Percentiles rank a stretch among this genome's conserved stretches.
Evolutionary conservation across 2,113 vertebrate genomes (phyloP).

Genomic region (Zonotrichia leucophrys): DNA sequence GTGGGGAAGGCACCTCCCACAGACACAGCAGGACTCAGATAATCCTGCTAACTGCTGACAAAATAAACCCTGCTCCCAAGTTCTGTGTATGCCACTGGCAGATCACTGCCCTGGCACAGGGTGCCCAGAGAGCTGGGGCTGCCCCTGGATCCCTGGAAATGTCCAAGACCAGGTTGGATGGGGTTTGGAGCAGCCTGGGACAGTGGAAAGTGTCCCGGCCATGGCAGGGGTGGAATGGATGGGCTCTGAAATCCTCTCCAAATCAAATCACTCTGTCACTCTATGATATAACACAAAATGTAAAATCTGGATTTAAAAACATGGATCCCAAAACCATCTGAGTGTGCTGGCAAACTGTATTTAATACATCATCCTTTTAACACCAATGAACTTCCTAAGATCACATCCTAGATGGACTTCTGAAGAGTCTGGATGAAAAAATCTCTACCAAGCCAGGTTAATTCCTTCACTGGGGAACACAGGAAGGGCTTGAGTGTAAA

Average conservation of each 20-base stretch:
- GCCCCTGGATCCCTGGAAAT: background rate
- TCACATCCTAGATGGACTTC: background rate
- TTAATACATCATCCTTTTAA: background rate
- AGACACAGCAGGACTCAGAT: background rate
- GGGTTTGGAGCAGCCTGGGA: background rate
- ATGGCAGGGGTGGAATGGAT: rapidly evolving
- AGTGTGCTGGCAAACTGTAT: background rate
- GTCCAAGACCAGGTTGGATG: rapidly evolving
- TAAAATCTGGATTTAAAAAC: background rate
- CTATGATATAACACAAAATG: background rate
- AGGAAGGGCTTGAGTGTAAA: background rate
- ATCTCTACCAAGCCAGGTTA: background rate
- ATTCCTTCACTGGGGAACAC: background rate
- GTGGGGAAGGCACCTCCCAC: background rate
- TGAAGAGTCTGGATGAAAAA: background rate
- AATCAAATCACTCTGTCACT: background rate
- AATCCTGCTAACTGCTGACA: background rate
- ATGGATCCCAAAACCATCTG: background rate
- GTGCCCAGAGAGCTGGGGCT: background rate
- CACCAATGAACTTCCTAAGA: background rate
- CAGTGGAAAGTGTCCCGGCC: background rate
- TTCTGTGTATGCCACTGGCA: background rate
- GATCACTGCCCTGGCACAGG: background rate
- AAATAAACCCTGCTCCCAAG: background rate
- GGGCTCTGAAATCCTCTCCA: background rate